phyloP scores from a whole-genome alignment of 2,888 invertebrate genomes.

The Tholera decimalis region DNA sequence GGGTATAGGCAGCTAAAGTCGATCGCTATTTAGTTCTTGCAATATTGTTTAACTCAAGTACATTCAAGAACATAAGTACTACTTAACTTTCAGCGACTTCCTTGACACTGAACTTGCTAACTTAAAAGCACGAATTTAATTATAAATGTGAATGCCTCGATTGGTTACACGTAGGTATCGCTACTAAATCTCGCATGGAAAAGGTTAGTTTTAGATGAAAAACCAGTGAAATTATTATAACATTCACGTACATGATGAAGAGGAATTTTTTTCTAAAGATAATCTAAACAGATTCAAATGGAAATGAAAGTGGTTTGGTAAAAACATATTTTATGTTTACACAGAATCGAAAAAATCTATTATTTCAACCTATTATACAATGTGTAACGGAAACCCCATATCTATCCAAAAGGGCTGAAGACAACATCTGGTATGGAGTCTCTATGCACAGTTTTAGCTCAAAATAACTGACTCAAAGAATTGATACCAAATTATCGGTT shows the following conservation, averaged over 20 bases:
- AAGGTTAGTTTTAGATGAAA: neutral
- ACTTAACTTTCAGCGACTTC: conserved; percentile 14
- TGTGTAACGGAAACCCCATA: too few species aligned
- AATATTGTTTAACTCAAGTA: conserved; percentile 28
- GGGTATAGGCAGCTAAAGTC: neutral
- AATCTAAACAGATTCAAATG: neutral
- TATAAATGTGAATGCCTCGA: neutral
- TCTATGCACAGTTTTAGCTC: too few species aligned
- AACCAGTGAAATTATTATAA: too few species aligned
- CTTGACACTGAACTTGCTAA: conserved; percentile 27
- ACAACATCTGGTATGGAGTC: too few species aligned
- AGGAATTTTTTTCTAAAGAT: too few species aligned
- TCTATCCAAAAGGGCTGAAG: too few species aligned
- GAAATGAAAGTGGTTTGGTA: conserved; percentile 4
- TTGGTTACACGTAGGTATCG: neutral
- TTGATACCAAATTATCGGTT: too few species aligned
- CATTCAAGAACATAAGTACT: conserved; percentile 27
- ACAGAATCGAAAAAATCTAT: too few species aligned
- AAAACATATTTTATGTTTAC: neutral
- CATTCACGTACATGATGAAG: too few species aligned
- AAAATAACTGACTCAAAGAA: too few species aligned
- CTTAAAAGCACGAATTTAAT: conserved; percentile 17
- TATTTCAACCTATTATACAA: neutral
- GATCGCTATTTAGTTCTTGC: conserved; percentile 7
- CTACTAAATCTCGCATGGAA: neutral